Evolutionary conservation across 2,113 vertebrate genomes (phyloP).

Genomic region (Rhinopomastus cyanomelas): DNA sequence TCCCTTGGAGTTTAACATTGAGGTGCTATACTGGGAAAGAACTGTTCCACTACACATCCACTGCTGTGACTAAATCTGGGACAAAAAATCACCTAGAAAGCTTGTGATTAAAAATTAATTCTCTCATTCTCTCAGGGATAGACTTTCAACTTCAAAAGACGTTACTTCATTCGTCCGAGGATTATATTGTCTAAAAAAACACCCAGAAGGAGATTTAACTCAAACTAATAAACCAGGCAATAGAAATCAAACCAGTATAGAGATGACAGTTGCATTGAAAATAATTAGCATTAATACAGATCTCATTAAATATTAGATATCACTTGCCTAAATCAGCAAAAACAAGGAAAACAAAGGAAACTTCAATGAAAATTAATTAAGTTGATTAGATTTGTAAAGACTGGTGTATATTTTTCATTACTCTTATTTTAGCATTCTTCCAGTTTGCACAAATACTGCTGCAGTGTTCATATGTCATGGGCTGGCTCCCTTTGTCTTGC

Average conservation of each 20-base stretch:
- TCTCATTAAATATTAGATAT: conserved; percentile 16
- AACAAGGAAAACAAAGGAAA: neutral
- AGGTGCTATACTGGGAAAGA: neutral
- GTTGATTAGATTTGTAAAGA: neutral
- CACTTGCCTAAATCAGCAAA: neutral
- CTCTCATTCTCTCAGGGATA: neutral
- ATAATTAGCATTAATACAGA: conserved; percentile 16
- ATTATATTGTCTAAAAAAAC: conserved; percentile 36
- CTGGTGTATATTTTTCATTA: neutral
- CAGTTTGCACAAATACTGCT: neutral
- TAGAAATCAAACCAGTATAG: conserved; percentile 49
- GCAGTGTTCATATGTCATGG: neutral
- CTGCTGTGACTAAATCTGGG: neutral
- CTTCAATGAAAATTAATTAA: neutral
- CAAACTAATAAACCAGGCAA: conserved; percentile 47
- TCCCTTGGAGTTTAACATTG: neutral
- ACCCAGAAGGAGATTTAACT: conserved; percentile 46
- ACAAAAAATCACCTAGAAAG: neutral
- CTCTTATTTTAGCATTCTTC: neutral
- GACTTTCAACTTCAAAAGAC: conserved; percentile 36
- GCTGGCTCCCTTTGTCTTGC: neutral
- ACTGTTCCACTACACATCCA: neutral
- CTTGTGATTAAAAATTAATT: neutral
- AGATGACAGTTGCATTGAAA: conserved; percentile 29
- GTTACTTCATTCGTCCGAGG: conserved; percentile 42